Evolutionary conservation across 1,140 invertebrate genomes (phyloP).

Genomic region (Eubasilissa regina): DNA sequence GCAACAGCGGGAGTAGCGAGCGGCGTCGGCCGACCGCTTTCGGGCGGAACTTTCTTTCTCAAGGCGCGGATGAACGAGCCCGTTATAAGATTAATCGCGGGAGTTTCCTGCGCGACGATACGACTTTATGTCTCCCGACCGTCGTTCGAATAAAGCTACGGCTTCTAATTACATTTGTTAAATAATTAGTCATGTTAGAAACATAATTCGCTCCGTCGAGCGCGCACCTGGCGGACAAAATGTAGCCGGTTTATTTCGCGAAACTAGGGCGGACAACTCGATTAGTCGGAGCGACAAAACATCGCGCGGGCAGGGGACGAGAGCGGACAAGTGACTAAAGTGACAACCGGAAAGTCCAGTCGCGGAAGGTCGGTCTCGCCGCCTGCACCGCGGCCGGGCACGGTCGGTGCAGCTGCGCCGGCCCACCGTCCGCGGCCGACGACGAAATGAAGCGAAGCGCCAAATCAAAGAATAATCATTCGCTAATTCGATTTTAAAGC

Average conservation of each 20-base stretch:
- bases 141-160: conserved; percentile 17
- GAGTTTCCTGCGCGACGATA: conserved; percentile 21
- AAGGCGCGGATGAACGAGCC: conserved; percentile 2
- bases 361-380: background rate
- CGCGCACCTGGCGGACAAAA: conserved; percentile 10
- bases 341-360: background rate
- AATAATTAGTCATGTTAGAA: conserved; percentile 6
- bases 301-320: background rate
- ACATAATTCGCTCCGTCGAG: conserved; percentile 1
- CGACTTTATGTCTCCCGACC: background rate
- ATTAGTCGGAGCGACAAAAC: conserved; percentile 47
- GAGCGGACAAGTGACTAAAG: background rate
- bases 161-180: conserved; percentile 48
- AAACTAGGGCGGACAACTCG: conserved; percentile 46
- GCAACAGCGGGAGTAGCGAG: conserved; percentile 37
- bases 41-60: conserved; percentile 18
- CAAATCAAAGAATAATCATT: conserved; percentile 59
- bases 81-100: conserved; percentile 34
- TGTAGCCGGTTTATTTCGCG: conserved; percentile 36
- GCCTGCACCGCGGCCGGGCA: background rate
- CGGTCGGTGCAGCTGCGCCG: background rate
- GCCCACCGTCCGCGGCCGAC: conserved; percentile 30
- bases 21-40: conserved; percentile 11
- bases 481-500: conserved; percentile 53
- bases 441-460: conserved; percentile 51